Evolutionary conservation across 2,888 invertebrate genomes (phyloP), one percentile per base, ranked within the genome.

Genomic region (Labia minor): DNA sequence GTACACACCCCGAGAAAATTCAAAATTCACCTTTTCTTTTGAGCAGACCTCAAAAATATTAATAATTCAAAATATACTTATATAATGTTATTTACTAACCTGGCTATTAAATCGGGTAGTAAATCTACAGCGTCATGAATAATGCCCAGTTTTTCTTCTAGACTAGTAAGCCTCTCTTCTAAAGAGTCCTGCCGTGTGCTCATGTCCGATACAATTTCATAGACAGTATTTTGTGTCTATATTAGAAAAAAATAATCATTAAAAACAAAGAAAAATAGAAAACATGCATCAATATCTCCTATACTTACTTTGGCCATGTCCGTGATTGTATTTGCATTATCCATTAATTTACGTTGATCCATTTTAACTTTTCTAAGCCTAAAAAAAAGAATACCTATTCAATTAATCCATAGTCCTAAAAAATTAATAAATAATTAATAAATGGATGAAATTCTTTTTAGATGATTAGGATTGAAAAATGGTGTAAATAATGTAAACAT

Each of bases 311-410:
- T 99, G 75, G 98, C 98, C 93, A 99, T 97, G 78, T 99, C 99
- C 69, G 97, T 96, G 79, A 99, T 92, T 69, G 98, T 98, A 76
- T 96, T 97, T 73, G 97, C 95, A 78, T 98, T 98, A 79, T 99
- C 99, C 89, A 95, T 95, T 74, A 99, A 82, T 82, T 99, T 99
- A 78, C 99, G 86, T 83, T 99, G 98, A 83, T 98, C 98, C 93
- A 98, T 95, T 84, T 99, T 99, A 70, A 99, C 97, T 85, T 98
- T 95, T 77, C 99, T 85, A 81, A 99, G 87, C 79, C 98, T 98
- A 79, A 70, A 82, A 82, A 26, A 33, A 37, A 61, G 63, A 49
- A 26, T 26, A 26, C 8, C 18, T 1, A 62, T 1, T 21, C n/a
- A n/a, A 63, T 16, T 1, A 26, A 19, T 18, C 10, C 8, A 4